These are phyloP conservation scores for Brachycybe producta DNA, from an alignment of 2,888 invertebrate species.

Conservation along the genomic window DNA sequence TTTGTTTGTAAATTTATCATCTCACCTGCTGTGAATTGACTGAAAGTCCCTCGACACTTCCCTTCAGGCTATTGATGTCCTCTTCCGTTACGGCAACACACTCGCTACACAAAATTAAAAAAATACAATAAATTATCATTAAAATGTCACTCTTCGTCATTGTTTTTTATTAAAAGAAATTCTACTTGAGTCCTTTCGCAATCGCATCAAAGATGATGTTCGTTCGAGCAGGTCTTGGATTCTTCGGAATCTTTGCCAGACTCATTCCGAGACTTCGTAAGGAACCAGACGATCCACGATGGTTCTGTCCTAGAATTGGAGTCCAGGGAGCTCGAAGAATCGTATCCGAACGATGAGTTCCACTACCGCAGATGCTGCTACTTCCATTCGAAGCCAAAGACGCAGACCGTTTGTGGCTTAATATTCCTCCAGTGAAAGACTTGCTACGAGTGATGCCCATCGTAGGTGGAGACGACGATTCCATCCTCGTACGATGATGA, in stretches of 20 bases:
- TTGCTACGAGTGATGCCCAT: constrained; percentile 16
- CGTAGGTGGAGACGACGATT: neutral
- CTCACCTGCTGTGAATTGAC: constrained; percentile 20
- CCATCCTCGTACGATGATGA: too few relatives aligned
- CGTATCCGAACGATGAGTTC: constrained; percentile 5
- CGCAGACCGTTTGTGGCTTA: constrained; percentile 11
- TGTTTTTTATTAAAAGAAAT: neutral
- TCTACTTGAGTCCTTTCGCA: constrained; percentile 31
- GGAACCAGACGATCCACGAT: constrained; percentile 9
- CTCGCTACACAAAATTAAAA: constrained; percentile 20
- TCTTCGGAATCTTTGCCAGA: constrained; percentile 29
- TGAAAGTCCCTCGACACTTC: constrained; percentile 18
- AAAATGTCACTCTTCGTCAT: neutral
- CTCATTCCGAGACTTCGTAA: constrained; percentile 13
- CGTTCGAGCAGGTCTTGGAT: constrained; percentile 30
- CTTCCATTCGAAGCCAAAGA: constrained; percentile 6
- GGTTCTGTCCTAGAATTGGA: constrained; percentile 15
- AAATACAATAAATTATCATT: constrained; percentile 4
- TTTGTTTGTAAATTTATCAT: too few relatives aligned
- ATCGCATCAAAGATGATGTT: constrained; percentile 31
- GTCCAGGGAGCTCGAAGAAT: constrained; percentile 5
- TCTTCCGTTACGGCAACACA: constrained; percentile 25
- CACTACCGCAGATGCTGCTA: constrained; percentile 1
- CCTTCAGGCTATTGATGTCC: constrained; percentile 24
- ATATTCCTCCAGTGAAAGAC: constrained; percentile 17